These are phyloP conservation scores for Sebastes matsubarae DNA, from an alignment of 2,797 vertebrate species.

Conservation along the genomic window DNA sequence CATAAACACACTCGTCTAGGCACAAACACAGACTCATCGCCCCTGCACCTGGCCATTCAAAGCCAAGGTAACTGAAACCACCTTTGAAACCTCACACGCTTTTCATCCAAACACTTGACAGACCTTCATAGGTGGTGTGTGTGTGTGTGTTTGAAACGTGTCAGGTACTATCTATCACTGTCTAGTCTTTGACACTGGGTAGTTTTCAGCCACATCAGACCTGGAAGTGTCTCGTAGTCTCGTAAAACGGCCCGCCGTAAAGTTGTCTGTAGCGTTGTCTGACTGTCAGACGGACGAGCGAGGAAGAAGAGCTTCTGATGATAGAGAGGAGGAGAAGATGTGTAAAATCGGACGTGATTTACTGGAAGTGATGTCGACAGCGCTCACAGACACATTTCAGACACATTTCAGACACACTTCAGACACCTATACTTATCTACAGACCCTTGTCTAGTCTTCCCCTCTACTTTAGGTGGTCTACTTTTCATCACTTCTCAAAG, in stretches of 20 bases:
- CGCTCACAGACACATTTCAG: background rate
- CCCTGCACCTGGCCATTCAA: conserved; percentile 64
- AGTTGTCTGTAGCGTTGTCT: background rate
- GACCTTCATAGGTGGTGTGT: conserved; percentile 10
- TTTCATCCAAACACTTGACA: conserved; percentile 42
- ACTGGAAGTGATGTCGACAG: background rate
- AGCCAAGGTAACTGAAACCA: conserved; percentile 60
- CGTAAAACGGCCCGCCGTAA: background rate
- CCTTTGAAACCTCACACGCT: conserved; percentile 55
- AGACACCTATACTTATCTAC: conserved; percentile 21
- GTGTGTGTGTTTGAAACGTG: conserved; percentile 12
- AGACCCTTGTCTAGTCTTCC: background rate
- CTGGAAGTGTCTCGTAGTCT: conserved; percentile 3
- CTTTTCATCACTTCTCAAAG: background rate
- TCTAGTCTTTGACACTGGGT: background rate
- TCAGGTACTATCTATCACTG: background rate
- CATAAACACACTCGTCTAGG: conserved; percentile 42
- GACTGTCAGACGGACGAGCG: background rate
- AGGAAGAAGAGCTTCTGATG: background rate
- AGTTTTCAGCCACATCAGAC: conserved; percentile 16
- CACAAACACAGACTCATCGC: conserved; percentile 52
- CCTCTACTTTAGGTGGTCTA: conserved; percentile 12
- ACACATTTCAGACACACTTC: background rate
- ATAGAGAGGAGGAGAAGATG: conserved; percentile 5
- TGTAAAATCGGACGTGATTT: conserved; percentile 21